Base-by-base conservation (phyloP, 1,140 invertebrate species). In the Heliconius nattereri region DNA sequence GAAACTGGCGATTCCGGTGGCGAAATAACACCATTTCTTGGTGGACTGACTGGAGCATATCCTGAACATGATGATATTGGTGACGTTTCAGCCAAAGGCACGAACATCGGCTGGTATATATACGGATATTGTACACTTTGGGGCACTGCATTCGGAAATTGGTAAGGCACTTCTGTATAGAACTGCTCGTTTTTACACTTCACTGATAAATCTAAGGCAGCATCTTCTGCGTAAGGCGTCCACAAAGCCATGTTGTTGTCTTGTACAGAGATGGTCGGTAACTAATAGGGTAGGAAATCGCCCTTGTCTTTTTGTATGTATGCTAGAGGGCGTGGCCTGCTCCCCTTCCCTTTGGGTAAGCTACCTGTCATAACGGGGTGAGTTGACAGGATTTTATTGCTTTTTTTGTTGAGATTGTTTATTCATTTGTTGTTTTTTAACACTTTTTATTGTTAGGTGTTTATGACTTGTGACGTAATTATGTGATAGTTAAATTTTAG, bases 161-260 rank as follows among this genome's bases (percentile, higher is more conserved):
- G 60, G 11, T 73, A 49, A 40, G 73, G 80, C 9, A 73, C 75
- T 5, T 76, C 45, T 26, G 75, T 77, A 23, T 78, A 81, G 60
- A 16, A 66, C n/a, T 60, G 57, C 60, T 66, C 60, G 60, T 66
- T n/a, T 81, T 81, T 85, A 76, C 82, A 85, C 78, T 85, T 82
- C 66, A 85, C 85, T 23, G 76, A 57, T 8, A 91, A 85, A 75
- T 90, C 89, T 75, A 91, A 37, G 5, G 79, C 82, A 71, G 86
- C 87, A 73, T 88, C 76, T 32, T 91, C 88, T 26, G 85, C 85
- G 75, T 91, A 90, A 2, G 89, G 88, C 16, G 89, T 90, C 89
- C 88, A 91, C 40, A 90, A 78, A 71, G 85, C 3, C 84, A 85
- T 85, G 49, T 26, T 70, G 76, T 74, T 90, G 89, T 13, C 87